Evolutionary conservation across 1,140 invertebrate genomes (phyloP).

Genomic region (Scaptomyza graminum): DNA sequence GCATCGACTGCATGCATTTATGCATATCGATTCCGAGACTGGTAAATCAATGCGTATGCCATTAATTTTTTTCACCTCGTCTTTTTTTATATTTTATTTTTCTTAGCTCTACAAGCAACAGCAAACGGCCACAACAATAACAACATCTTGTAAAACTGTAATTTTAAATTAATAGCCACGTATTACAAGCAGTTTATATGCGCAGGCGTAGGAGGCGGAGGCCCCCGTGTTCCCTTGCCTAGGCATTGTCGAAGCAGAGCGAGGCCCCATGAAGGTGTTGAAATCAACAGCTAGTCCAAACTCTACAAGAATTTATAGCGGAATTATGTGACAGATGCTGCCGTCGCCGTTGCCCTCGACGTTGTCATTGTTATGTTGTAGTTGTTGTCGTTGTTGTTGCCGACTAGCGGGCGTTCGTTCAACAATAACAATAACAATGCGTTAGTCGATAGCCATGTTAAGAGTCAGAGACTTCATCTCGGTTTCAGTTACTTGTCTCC

Average conservation of each 20-base stretch:
- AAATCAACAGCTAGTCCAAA: constrained; percentile 82
- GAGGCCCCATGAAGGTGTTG: constrained; percentile 71
- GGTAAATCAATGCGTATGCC: constrained; percentile 79
- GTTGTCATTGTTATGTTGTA: constrained; percentile 5
- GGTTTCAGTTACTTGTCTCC: constrained; percentile 37
- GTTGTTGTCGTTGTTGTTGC: constrained; percentile 11
- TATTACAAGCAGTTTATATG: constrained; percentile 83
- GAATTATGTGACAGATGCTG: constrained; percentile 81
- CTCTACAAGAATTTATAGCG: constrained; percentile 82
- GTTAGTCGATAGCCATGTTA: constrained; percentile 38
- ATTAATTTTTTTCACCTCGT: constrained; percentile 57
- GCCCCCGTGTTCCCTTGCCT: constrained; percentile 12
- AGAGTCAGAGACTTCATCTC: constrained; percentile 16
- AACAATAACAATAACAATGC: constrained; percentile 46
- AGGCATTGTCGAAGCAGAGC: constrained; percentile 15
- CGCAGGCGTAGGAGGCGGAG: constrained; percentile 66
- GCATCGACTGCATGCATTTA: constrained; percentile 54
- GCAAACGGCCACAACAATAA: constrained; percentile 6
- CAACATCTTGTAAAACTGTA: constrained; percentile 76
- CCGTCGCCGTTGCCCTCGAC: constrained; percentile 28
- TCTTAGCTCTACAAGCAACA: constrained; percentile 8
- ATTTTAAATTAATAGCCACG: constrained; percentile 82
- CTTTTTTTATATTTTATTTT: constrained; percentile 36
- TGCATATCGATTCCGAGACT: constrained; percentile 71
- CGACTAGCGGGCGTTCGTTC: constrained; percentile 50